These are phyloP conservation scores for Drepana arcuata DNA, from an alignment of 1,140 invertebrate genomes.

Conservation along the genomic window DNA sequence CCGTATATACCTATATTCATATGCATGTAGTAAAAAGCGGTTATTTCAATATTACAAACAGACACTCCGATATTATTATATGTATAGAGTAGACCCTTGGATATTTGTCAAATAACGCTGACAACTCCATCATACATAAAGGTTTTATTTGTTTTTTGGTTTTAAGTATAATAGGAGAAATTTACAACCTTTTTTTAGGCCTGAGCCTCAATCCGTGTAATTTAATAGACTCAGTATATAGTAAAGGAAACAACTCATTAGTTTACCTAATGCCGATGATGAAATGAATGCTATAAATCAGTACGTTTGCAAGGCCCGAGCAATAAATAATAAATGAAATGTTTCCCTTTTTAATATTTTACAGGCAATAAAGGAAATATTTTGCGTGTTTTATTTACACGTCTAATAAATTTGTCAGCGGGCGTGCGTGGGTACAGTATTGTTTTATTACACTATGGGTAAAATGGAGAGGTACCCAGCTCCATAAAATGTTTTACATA, in stretches of 20 bases:
- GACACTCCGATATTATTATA: too few species aligned
- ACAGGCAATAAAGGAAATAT: slow-evolving; percentile 2
- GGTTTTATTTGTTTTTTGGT: too few species aligned
- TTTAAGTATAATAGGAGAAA: too few species aligned
- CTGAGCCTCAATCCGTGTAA: neutral
- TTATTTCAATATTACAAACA: too few species aligned
- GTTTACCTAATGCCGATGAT: neutral
- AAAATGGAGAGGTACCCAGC: slow-evolving; percentile 10
- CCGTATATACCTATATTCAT: too few species aligned
- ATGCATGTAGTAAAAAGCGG: too few species aligned
- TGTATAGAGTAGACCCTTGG: too few species aligned
- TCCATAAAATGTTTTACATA: slow-evolving; percentile 9
- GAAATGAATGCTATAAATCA: neutral
- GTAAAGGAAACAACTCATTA: neutral
- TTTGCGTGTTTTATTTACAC: slow-evolving; percentile 12
- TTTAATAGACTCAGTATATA: neutral
- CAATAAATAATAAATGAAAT: neutral
- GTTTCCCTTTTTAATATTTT: neutral
- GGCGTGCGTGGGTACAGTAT: slow-evolving; percentile 8
- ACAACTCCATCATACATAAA: too few species aligned
- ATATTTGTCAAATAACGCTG: too few species aligned
- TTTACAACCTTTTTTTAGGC: too few species aligned
- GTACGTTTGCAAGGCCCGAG: neutral
- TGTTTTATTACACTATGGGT: slow-evolving; percentile 15
- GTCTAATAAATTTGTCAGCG: slow-evolving; percentile 12